Base-by-base conservation (phyloP, 2,113 vertebrate species). In the Sinosuthora webbiana region DNA sequence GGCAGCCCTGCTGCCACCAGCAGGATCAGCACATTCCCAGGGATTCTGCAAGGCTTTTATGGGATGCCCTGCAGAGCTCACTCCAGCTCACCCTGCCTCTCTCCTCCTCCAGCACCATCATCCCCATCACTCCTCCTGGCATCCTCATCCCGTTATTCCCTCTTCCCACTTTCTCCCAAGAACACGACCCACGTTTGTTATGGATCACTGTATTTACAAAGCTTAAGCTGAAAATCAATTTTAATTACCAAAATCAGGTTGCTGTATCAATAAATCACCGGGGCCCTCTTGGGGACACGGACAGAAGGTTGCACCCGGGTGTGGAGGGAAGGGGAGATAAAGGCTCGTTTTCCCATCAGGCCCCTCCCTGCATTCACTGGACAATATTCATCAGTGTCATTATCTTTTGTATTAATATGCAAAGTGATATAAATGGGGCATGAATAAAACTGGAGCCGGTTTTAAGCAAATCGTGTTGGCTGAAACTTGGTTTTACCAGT, bases 241-340 rank as follows among this genome's bases (percentile, higher is more conserved):
- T 98, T 98, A 98, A 98, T 98, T 98, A 98, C 97, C 95, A 97
- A 97, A 98, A 97, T 97, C 95, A 56, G 74, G 96, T 94, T 95
- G 88, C 86, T 4, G 1, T 95, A 93, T 95, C 95, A 87, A 98
- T 98, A 96, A 97, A 97, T 96, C 97, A 97, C 75, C 3, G 3
- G 22, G 60, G 85, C 33, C 39, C 56, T 1, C 19, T 62, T 2
- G 3, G 33, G 70, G 80, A 63, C 90, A 68, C 15, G 44, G 82
- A 68, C 76, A 96, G 94, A 93, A 96, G 94, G 96, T 73, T 96
- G 89, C 86, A 98, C 95, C 96, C 97, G 96, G 92, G 63, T 18
- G 35, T 44, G 31, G 45, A 83, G 68, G 65, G 81, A 94, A 78
- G 50, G 75, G 60, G 69, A 86, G 75, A 83, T 85, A 94, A 97